Conservation (phyloP, 1,140 invertebrate genomes). For the Sinella curviseta region DNA sequence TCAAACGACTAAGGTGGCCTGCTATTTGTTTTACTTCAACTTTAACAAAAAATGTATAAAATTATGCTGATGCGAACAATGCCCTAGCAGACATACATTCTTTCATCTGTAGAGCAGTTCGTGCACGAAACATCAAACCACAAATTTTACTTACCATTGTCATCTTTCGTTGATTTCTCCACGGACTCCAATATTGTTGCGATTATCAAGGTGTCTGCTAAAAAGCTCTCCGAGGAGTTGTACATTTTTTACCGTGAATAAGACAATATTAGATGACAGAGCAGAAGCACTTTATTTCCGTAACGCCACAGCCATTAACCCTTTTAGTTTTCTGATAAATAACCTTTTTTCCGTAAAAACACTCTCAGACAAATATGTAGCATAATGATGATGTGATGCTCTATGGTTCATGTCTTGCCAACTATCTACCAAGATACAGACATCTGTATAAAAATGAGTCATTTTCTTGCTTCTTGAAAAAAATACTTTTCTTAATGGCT, state of each 20-base stretch:
- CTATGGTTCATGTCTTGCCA: no score
- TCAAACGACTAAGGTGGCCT: conserved; percentile 7
- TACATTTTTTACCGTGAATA: conserved; percentile 1
- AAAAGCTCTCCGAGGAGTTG: conserved; percentile 12
- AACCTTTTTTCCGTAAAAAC: neutral
- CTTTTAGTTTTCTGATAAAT: conserved; percentile 13
- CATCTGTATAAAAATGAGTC: neutral
- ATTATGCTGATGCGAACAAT: no score
- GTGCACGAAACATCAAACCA: no score
- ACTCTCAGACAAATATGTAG: conserved; percentile 3
- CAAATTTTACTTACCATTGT: no score
- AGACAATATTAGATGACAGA: no score
- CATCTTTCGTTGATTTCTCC: neutral
- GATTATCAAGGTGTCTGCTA: conserved; percentile 10
- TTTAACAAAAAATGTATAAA: neutral
- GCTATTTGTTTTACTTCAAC: neutral
- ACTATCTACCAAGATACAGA: neutral
- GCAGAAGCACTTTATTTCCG: neutral
- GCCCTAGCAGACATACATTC: no score
- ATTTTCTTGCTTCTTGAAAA: neutral
- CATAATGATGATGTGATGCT: neutral
- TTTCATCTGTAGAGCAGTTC: no score
- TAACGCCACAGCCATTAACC: neutral
- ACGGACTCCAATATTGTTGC: neutral
- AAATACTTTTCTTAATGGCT: conserved; percentile 2